phyloP scores from a whole-genome alignment of 2,113 vertebrate species.

The Origma solitaria region DNA sequence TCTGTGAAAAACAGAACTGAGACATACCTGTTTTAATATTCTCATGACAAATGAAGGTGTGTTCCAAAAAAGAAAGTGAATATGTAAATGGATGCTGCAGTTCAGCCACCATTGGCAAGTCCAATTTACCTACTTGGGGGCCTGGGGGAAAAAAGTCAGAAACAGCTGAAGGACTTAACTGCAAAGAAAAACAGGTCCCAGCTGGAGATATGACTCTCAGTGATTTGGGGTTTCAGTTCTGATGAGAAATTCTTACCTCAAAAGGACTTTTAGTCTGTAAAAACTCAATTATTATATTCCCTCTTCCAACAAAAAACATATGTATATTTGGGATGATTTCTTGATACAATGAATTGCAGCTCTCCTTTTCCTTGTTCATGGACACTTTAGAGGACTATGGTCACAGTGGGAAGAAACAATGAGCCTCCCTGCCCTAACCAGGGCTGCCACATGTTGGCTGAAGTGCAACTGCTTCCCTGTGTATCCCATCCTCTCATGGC shows the following conservation, averaged over 20 bases:
- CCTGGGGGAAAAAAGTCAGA: not conserved
- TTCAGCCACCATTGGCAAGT: not conserved
- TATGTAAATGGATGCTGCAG: not conserved
- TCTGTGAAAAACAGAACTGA: not conserved
- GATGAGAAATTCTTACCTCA: not conserved
- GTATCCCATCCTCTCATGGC: not conserved
- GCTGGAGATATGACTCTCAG: not conserved
- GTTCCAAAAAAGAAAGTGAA: not conserved
- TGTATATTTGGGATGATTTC: not conserved
- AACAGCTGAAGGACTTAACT: not conserved
- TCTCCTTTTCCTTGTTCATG: not conserved
- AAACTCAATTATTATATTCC: not conserved
- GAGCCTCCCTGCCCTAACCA: not conserved
- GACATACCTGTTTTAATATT: not conserved
- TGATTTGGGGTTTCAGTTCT: not conserved
- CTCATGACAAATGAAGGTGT: not conserved
- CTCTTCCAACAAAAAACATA: not conserved
- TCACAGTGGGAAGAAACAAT: not conserved
- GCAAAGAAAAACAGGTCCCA: not conserved
- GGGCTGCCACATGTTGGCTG: not conserved
- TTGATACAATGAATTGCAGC: not conserved
- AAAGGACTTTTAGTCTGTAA: not conserved
- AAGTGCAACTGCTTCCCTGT: not conserved
- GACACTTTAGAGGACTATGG: not conserved
- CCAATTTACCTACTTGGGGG: not conserved